Evolutionary conservation across 92 coral and sea anemone genomes (phyloP).

Genomic region (Plumapathes pennacea): DNA sequence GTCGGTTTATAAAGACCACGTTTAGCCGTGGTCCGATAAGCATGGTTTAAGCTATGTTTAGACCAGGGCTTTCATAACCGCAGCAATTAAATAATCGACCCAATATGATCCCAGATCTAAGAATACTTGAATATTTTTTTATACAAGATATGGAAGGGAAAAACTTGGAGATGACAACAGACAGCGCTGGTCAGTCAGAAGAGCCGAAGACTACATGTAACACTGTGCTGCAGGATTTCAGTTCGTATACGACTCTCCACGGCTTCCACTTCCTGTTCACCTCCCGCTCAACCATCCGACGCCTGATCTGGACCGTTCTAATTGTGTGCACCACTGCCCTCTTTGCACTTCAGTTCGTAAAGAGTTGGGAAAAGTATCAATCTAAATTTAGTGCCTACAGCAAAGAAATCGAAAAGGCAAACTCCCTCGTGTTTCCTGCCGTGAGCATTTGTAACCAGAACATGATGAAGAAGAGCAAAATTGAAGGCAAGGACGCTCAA

Average conservation of each 20-base stretch:
- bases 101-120: no score
- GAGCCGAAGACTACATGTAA: constrained; percentile 3
- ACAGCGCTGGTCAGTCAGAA: constrained; percentile 6
- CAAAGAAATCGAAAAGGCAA: constrained; percentile 7
- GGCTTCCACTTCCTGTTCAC: constrained; percentile 59
- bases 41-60: no score
- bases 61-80: no score
- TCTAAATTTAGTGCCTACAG: constrained; percentile 20
- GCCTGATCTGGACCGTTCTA: constrained; percentile 44
- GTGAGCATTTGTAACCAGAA: constrained; percentile 68
- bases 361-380: constrained; percentile 12
- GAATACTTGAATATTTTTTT: no score
- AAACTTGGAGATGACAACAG: not conserved
- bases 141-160: no score
- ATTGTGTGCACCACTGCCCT: constrained; percentile 18
- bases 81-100: no score
- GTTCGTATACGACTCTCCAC: constrained; percentile 65
- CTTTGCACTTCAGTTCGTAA: constrained; percentile 37
- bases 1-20: no score
- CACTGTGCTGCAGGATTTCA: constrained; percentile 43
- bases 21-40: no score
- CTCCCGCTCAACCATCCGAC: constrained; percentile 24
- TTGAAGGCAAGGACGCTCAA: constrained; percentile 63
- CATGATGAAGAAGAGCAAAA: constrained; percentile 57
- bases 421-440: constrained; percentile 46